Base-by-base conservation (phyloP, 1,140 invertebrate species). In the Cherax destructor region DNA sequence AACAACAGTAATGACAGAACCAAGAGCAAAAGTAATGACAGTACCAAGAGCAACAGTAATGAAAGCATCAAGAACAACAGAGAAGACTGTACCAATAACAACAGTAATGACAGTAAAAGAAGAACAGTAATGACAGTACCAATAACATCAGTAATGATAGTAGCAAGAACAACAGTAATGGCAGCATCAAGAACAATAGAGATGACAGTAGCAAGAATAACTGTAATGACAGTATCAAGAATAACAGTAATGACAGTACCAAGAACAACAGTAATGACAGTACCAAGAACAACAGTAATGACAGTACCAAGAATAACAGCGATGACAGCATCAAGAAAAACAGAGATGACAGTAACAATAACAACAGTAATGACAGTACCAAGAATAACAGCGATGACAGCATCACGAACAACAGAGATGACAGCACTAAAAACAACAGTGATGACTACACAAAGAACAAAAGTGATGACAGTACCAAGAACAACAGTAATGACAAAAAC, bases 31-130 rank as follows among this genome's bases (percentile, higher is more conserved):
- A 69, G 65, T 11, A 69, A 69, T 69, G 65, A 13, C 11, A 69
- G 21, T 13, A 21, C 21, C 65, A 13, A 69, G 11, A 21, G 65
- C 11, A 69, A 69, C 65, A 69, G 11, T n/a, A 69, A 69, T n/a
- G n/a, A 69, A 11, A 69, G n/a, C 65, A 69, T n/a, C 65, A 69
- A 69, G 65, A 69, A n/a, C 65, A 69, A 69, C 65, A 69, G n/a
- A 11, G n/a, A 69, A 11, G n/a, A 69, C 65, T 13, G 65, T n/a
- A 69, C 11, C 65, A 69, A 69, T n/a, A 69, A n/a, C 65, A 69
- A n/a, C 65, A 69, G n/a, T n/a, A 69, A n/a, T n/a, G n/a, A 69
- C 65, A 69, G n/a, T n/a, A 69, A 11, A 69, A 69, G 11, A 69
- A 69, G 11, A 69, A 69, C 65, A 69, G n/a, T n/a, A 69, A 69